phyloP scores from a whole-genome alignment of 1,140 invertebrate genomes.

The Metopolophium dirhodum region DNA sequence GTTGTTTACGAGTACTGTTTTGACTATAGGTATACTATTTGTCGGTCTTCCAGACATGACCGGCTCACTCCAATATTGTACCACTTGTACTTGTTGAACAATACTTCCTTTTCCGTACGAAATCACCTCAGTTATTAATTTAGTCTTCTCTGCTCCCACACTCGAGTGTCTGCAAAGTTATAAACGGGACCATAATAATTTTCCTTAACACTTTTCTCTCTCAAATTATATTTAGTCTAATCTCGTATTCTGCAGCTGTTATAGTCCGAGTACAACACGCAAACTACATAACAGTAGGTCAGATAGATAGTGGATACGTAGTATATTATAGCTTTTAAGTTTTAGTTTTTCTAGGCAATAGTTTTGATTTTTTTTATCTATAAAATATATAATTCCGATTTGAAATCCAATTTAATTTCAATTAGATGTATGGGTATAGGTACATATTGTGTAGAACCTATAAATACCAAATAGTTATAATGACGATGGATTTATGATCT shows the following conservation, averaged over 20 bases:
- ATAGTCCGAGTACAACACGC: too few species aligned
- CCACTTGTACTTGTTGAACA: not conserved
- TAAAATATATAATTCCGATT: not conserved
- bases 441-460: not conserved
- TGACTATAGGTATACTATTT: too few species aligned
- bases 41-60: not conserved
- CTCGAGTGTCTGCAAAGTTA: not conserved
- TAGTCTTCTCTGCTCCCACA: not conserved
- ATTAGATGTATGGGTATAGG: not conserved
- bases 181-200: too few species aligned
- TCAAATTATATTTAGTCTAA: not conserved
- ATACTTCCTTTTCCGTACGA: not conserved
- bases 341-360: too few species aligned
- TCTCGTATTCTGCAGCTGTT: too few species aligned
- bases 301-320: too few species aligned
- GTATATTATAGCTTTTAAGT: too few species aligned
- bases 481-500: too few species aligned
- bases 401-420: not conserved
- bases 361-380: not conserved
- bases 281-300: too few species aligned
- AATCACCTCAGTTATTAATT: not conserved
- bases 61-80: not conserved
- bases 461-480: too few species aligned
- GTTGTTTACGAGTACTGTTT: not conserved
- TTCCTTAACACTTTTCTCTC: not conserved